phyloP scores from a whole-genome alignment of 2,888 invertebrate genomes.

The Germaria angustata region DNA sequence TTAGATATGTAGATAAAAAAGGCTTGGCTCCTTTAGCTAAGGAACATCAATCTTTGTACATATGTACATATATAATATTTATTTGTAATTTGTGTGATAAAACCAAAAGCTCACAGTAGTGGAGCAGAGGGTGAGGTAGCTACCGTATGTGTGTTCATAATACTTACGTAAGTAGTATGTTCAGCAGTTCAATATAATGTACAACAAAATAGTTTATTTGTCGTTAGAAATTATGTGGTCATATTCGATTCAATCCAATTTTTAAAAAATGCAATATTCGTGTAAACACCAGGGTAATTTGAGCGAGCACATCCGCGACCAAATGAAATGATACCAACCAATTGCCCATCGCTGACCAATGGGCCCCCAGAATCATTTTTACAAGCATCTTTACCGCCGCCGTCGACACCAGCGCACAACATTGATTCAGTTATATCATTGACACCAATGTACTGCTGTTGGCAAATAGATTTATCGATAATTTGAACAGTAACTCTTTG shows the following conservation, averaged over 20 bases:
- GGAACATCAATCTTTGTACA: no score
- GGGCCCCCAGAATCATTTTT: conserved; percentile 79
- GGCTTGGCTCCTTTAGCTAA: no score
- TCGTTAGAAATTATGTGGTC: not conserved
- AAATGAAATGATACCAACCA: conserved; percentile 77
- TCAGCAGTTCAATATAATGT: no score
- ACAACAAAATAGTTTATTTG: not conserved
- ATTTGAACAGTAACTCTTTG: conserved; percentile 72
- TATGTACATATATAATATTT: no score
- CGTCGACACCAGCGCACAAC: conserved; percentile 74
- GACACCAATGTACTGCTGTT: conserved; percentile 66
- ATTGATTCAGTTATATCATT: conserved; percentile 70
- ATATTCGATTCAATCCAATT: conserved; percentile 49
- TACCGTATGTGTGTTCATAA: no score
- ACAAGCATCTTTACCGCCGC: conserved; percentile 77
- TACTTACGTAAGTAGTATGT: no score
- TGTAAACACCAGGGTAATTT: conserved; percentile 56
- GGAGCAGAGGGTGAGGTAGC: no score
- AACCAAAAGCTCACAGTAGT: no score
- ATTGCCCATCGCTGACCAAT: conserved; percentile 69
- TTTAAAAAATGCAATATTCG: conserved; percentile 37
- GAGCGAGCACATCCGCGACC: conserved; percentile 73
- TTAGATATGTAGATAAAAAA: no score
- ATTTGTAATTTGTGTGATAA: no score
- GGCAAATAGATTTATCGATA: conserved; percentile 69